phyloP scores from a whole-genome alignment of 1,140 invertebrate species.

The Cardiocondyla obscurior region DNA sequence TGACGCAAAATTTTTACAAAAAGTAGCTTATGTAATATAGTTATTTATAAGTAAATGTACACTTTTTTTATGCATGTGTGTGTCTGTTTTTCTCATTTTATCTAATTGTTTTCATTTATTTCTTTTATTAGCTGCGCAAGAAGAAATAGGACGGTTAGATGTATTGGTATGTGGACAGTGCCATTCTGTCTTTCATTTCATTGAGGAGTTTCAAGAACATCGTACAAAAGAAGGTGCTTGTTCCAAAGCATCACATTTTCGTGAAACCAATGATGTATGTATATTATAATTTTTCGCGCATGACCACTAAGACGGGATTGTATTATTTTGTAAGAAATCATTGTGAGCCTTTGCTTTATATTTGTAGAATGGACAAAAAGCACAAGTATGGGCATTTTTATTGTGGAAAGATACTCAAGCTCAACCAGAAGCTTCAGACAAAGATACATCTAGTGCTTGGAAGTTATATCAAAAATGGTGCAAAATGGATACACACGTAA shows the following conservation, averaged over 20 bases:
- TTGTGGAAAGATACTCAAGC: slow-evolving; percentile 90
- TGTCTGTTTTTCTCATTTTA: too few relatives aligned
- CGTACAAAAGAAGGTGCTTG: slow-evolving; percentile 79
- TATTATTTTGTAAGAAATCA: too few relatives aligned
- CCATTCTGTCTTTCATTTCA: slow-evolving; percentile 90
- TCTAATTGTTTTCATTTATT: neutral
- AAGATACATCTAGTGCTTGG: slow-evolving; percentile 87
- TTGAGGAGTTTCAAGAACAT: slow-evolving; percentile 91
- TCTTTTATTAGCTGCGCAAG: slow-evolving; percentile 87
- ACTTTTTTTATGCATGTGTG: too few relatives aligned
- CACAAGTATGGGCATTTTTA: slow-evolving; percentile 92
- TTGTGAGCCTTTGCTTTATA: too few relatives aligned
- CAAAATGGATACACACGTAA: slow-evolving; percentile 88
- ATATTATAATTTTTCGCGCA: too few relatives aligned
- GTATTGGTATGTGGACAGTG: slow-evolving; percentile 92
- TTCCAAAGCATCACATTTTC: slow-evolving; percentile 79
- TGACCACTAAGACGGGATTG: too few relatives aligned
- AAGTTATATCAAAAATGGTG: slow-evolving; percentile 92
- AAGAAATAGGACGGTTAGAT: slow-evolving; percentile 89
- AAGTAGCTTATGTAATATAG: too few relatives aligned
- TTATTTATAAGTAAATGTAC: too few relatives aligned
- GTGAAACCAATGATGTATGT: slow-evolving; percentile 81
- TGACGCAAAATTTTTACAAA: too few relatives aligned
- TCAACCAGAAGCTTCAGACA: slow-evolving; percentile 84
- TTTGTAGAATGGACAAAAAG: slow-evolving; percentile 89